Percentiles rank a stretch among this genome's conserved stretches.
Evolutionary conservation across 2,113 vertebrate genomes (phyloP).

Genomic region (Parus major): DNA sequence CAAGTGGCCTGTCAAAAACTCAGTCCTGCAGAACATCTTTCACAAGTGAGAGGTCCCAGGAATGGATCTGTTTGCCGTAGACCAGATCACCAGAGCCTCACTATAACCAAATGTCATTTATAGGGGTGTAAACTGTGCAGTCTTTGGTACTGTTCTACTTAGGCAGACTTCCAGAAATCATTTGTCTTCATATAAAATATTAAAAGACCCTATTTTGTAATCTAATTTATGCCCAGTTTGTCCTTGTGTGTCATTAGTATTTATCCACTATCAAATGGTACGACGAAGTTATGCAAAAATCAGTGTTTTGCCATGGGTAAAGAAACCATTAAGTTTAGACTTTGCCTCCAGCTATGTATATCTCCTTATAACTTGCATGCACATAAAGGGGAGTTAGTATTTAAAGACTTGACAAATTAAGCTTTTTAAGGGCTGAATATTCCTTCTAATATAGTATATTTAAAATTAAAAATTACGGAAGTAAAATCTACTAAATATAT

Average conservation of each 20-base stretch:
- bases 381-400: neutral
- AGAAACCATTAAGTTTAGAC: neutral
- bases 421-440: neutral
- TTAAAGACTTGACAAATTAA: neutral
- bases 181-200: neutral
- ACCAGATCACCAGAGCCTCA: neutral
- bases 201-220: neutral
- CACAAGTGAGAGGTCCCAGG: neutral
- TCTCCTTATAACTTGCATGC: neutral
- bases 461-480: neutral
- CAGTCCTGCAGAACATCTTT: neutral
- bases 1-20: neutral
- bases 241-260: neutral
- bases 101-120: neutral
- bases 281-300: neutral
- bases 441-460: neutral
- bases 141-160: neutral
- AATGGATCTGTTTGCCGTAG: neutral
- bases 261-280: neutral
- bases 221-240: neutral
- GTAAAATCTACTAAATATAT: neutral
- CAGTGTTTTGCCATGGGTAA: neutral
- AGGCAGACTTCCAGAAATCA: neutral
- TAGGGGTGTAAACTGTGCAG: rapidly evolving
- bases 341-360: neutral